These are phyloP conservation scores for Apeltes quadracus DNA, from an alignment of 2,113 vertebrate genomes.

Conservation along the genomic window DNA sequence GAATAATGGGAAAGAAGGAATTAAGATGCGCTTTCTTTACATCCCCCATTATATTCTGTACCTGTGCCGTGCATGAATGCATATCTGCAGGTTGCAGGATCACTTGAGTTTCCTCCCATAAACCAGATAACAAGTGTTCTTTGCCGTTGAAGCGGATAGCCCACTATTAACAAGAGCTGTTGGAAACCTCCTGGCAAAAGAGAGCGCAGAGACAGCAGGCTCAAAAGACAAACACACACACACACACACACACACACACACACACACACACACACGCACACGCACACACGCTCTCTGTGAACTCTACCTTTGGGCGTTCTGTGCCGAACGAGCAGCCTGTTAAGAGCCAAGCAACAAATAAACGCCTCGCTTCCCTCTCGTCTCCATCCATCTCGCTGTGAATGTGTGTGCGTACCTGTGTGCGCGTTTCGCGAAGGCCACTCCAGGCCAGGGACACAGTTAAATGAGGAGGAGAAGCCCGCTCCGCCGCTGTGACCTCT, in stretches of 20 bases:
- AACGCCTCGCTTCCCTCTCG: constrained; percentile 75
- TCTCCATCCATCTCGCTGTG: constrained; percentile 54
- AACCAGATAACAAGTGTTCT: constrained; percentile 43
- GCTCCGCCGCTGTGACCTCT: constrained; percentile 67
- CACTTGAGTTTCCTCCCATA: constrained; percentile 26
- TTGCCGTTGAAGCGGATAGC: constrained; percentile 34
- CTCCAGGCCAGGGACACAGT: constrained; percentile 62
- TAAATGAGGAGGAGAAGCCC: constrained; percentile 71
- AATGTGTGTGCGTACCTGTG: constrained; percentile 28
- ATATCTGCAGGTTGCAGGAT: constrained; percentile 19
- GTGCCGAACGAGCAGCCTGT: constrained; percentile 70
- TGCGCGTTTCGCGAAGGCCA: constrained; percentile 64
- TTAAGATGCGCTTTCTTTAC: background rate
- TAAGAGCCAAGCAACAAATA: constrained; percentile 76
- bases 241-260: background rate
- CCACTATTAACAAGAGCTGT: constrained; percentile 57
- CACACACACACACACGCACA: constrained; percentile 5
- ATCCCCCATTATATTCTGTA: background rate
- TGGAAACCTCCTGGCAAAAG: constrained; percentile 68
- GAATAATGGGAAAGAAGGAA: background rate
- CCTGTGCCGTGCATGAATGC: background rate
- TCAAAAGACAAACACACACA: constrained; percentile 17
- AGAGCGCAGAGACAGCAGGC: constrained; percentile 41
- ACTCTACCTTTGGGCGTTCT: constrained; percentile 75
- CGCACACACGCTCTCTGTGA: constrained; percentile 45